Evolutionary conservation across 1,140 invertebrate genomes (phyloP), one percentile per base, ranked within the genome.

Genomic region (Lasioglossum baleicum): DNA sequence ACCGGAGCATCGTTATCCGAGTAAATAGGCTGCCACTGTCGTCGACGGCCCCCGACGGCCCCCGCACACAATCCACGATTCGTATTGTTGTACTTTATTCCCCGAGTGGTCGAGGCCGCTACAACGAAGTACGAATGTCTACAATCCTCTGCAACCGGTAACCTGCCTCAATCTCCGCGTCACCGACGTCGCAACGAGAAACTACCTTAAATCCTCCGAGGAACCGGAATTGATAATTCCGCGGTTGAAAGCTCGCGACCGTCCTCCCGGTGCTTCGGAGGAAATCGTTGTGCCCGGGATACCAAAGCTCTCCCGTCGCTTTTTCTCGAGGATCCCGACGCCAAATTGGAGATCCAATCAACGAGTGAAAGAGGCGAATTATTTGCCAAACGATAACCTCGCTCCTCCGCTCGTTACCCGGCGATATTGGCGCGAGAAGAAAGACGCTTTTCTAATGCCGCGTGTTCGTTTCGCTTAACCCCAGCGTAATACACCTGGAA

Each of bases 1-100:
- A 87, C 74, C 83, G 66, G 85, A 90, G 89, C 88, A 90, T 90
- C 88, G 90, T 92, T 91, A 91, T 89, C 84, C 88, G 85, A 91
- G 87, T 91, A 90, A 91, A 91, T 92, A 90, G 89, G 83, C 90
- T 88, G 83, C 83, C 81, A 71, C 71, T 87, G 87, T 88, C 88
- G 84, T 85, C 84, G 86, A 86, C 71, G 65, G 70, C 76, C 60
- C 74, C 69, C 80, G 72, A 80, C 81, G 80, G 84, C 83, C 85
- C 74, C 84, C 85, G 89, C 91, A 91, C 85, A 85, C 86, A 90
- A 91, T 91, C 81, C 88, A 83, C 84, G 77, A 87, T 89, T 88
- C 86, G 83, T 83, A 91, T 91, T 90, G 90, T 88, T 83, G 77
- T 88, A 78, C 76, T 88, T 84, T 83, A 86, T 88, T 85, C 81